Base-by-base conservation (phyloP, 2,888 invertebrate genomes). In the Eupithecia vulgata region DNA sequence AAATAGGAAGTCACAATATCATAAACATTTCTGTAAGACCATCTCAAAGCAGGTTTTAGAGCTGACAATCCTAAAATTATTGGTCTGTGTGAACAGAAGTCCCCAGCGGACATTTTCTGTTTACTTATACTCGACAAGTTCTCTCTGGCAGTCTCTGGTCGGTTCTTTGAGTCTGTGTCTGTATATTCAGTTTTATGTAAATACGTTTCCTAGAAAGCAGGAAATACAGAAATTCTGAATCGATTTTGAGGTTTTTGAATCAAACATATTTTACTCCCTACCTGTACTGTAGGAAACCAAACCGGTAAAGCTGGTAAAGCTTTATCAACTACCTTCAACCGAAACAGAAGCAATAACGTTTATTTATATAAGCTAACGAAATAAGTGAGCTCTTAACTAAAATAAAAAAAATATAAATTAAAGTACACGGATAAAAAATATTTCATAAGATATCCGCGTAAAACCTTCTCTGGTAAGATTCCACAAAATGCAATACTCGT, bases 191-290 rank as follows among this genome's bases (percentile, higher is more conserved):
- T 37, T 34, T 61, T 61, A 61, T 61, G 61, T 34, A 25, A 57
- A 57, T 57, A 57, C 57, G 21, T 57, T 52, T 52, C 52, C 52
- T 52, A n/a, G 25, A 21, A 25, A 57, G 57, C 25, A 57, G 25
- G 25, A 25, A 57, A 25, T 57, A 57, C 13, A 57, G 21, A 57
- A 25, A 57, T 13, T 25, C 25, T 12, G 25, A 57, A 25, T 12
- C 12, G 12, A 5, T 5, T 21, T 13, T 25, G 21, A 57, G 25
- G 52, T 25, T 52, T 52, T 52, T 3, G 10, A 52, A 52, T 21
- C 10, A 8, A 52, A 52, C 8, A n/a, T 52, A 17, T 52, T 21
- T 3, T 45, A 45, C 12, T 40, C 1, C 12, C 12, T 40, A 40
- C 40, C n/a, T n/a, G n/a, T n/a, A n/a, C n/a, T n/a, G n/a, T n/a